Evolutionary conservation across 2,113 vertebrate genomes (phyloP).

Genomic region (Protomyctophum bolini): DNA sequence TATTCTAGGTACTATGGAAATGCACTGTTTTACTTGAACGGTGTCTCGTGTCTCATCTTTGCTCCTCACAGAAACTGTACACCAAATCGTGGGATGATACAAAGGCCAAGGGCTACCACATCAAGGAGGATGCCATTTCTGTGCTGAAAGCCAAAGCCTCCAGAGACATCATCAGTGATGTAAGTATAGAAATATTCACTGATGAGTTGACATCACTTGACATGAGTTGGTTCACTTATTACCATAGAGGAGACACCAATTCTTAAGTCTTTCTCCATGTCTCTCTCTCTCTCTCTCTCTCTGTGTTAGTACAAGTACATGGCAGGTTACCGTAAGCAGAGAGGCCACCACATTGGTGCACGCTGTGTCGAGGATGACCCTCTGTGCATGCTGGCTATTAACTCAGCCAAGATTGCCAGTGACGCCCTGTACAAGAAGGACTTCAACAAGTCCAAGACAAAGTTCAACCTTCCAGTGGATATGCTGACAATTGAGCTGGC

Average conservation of each 20-base stretch:
- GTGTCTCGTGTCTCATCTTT: constrained; percentile 27
- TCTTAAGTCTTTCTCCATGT: neutral
- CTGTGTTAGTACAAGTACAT: constrained; percentile 86
- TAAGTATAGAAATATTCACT: constrained; percentile 51
- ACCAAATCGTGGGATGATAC: constrained; percentile 88
- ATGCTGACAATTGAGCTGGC: constrained; percentile 86
- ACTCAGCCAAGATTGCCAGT: constrained; percentile 88
- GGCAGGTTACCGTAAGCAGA: constrained; percentile 87
- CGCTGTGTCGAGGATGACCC: constrained; percentile 86
- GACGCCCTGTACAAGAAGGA: constrained; percentile 90
- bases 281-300: constrained; percentile 7
- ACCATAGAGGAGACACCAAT: neutral
- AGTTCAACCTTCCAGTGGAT: constrained; percentile 84
- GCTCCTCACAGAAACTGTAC: constrained; percentile 87
- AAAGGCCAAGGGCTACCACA: constrained; percentile 84
- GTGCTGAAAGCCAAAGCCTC: constrained; percentile 92
- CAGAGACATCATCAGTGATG: constrained; percentile 84
- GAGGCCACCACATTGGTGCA: constrained; percentile 89
- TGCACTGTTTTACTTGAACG: no score
- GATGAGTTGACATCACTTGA: no score
- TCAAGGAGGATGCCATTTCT: constrained; percentile 89
- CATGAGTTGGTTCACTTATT: no score
- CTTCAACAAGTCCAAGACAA: constrained; percentile 91
- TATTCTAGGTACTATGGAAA: neutral
- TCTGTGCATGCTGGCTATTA: constrained; percentile 83